Conservation (phyloP, 2,888 invertebrate genomes). For the Apamea anceps region DNA sequence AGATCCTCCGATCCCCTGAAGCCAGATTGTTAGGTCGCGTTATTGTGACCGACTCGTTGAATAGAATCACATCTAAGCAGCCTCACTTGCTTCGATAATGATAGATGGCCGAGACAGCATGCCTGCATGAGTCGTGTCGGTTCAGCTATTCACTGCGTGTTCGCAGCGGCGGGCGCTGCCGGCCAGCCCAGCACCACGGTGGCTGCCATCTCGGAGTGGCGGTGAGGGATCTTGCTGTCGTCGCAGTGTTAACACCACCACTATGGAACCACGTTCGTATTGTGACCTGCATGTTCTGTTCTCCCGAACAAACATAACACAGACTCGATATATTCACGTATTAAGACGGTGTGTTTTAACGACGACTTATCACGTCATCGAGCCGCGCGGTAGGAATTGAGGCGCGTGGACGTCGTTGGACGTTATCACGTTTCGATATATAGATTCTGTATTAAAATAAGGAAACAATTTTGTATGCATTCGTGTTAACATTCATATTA, state of each 20-base stretch:
- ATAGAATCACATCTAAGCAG: not conserved
- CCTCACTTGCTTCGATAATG: constrained; percentile 1
- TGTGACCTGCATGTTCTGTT: constrained; percentile 65
- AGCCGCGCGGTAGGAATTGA: constrained; percentile 70
- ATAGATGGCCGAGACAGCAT: not conserved
- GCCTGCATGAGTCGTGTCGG: not conserved
- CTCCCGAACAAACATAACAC: constrained; percentile 58
- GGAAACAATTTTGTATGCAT: constrained; percentile 82
- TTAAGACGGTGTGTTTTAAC: constrained; percentile 70
- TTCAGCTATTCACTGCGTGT: constrained; percentile 45
- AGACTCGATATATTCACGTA: constrained; percentile 72
- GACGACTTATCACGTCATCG: constrained; percentile 66
- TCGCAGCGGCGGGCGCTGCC: constrained; percentile 80
- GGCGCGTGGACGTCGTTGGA: constrained; percentile 66
- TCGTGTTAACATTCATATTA: constrained; percentile 84
- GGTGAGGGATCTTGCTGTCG: constrained; percentile 87
- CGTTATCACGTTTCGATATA: constrained; percentile 63
- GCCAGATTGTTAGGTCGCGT: not conserved
- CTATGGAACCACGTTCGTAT: constrained; percentile 60
- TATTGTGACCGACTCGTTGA: constrained; percentile 1
- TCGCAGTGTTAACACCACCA: constrained; percentile 61
- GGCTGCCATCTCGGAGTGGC: constrained; percentile 90
- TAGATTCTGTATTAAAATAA: constrained; percentile 70
- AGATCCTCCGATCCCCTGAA: not conserved
- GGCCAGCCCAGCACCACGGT: constrained; percentile 91